phyloP scores from a whole-genome alignment of 2,888 invertebrate genomes.

The Anticlea derivata region DNA sequence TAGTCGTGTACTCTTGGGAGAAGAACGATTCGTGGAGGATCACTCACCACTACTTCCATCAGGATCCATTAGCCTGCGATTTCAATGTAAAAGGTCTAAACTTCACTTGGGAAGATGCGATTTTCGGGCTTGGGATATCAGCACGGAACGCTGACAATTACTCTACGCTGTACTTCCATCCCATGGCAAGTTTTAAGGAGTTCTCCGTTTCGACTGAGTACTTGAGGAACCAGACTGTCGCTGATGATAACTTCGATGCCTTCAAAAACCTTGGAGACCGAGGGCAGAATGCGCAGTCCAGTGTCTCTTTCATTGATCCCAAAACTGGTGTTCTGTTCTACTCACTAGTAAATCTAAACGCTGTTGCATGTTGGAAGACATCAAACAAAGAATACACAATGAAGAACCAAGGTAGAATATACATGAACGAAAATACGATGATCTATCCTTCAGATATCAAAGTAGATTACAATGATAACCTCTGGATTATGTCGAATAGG shows the following conservation, averaged over 20 bases:
- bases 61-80: conserved; percentile 88
- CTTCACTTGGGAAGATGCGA: conserved; percentile 90
- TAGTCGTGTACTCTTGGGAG: conserved; percentile 91
- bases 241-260: conserved; percentile 83
- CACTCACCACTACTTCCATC: conserved; percentile 87
- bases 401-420: conserved; percentile 88
- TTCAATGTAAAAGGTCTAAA: conserved; percentile 88
- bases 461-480: conserved; percentile 87
- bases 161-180: conserved; percentile 91
- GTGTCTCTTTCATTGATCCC: conserved; percentile 88
- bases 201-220: conserved; percentile 89
- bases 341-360: conserved; percentile 88
- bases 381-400: conserved; percentile 86
- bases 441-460: conserved; percentile 91
- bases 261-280: conserved; percentile 88
- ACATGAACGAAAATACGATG: conserved; percentile 88
- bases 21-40: conserved; percentile 89
- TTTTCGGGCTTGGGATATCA: conserved; percentile 89
- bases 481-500: conserved; percentile 90
- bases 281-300: conserved; percentile 89
- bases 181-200: conserved; percentile 90
- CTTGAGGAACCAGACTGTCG: conserved; percentile 84
- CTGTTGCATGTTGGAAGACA: conserved; percentile 91
- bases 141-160: conserved; percentile 86
- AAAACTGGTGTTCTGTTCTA: conserved; percentile 90